Percentiles rank a stretch among this genome's conserved stretches.
Evolutionary conservation across 2,797 vertebrate species (phyloP).

Genomic region (Hydrocynus forskahlii): DNA sequence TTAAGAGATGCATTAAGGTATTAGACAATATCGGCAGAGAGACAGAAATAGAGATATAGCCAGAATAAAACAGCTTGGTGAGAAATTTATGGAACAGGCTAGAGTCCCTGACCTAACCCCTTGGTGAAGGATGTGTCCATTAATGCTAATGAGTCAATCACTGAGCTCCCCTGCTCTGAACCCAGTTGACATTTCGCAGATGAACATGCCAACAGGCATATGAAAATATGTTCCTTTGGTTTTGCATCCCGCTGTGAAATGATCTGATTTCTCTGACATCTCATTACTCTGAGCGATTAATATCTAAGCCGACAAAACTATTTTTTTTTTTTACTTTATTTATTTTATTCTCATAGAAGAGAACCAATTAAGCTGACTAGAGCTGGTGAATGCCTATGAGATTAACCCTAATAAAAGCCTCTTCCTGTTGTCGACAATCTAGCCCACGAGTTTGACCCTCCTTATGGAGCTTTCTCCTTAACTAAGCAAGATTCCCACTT

Average conservation of each 20-base stretch:
- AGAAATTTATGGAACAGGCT: neutral
- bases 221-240: slow-evolving; percentile 47
- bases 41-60: neutral
- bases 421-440: slow-evolving; percentile 22
- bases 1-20: neutral
- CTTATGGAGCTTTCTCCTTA: slow-evolving; percentile 26
- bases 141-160: slow-evolving; percentile 67
- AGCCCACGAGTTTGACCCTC: slow-evolving; percentile 44
- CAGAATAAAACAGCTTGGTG: neutral
- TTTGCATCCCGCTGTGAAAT: slow-evolving; percentile 56
- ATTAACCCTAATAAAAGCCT: slow-evolving; percentile 45
- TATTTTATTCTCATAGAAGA: slow-evolving; percentile 60
- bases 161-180: slow-evolving; percentile 53
- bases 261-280: slow-evolving; percentile 65
- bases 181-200: slow-evolving; percentile 62
- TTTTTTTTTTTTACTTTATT: slow-evolving; percentile 30
- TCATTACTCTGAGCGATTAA: slow-evolving; percentile 68
- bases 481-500: slow-evolving; percentile 27
- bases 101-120: neutral
- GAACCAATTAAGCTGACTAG: slow-evolving; percentile 47
- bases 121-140: slow-evolving; percentile 46
- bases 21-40: neutral
- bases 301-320: slow-evolving; percentile 60
- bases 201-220: slow-evolving; percentile 50
- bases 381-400: slow-evolving; percentile 45